phyloP scores from a whole-genome alignment of 2,888 invertebrate genomes.

The Melanchra persicariae region DNA sequence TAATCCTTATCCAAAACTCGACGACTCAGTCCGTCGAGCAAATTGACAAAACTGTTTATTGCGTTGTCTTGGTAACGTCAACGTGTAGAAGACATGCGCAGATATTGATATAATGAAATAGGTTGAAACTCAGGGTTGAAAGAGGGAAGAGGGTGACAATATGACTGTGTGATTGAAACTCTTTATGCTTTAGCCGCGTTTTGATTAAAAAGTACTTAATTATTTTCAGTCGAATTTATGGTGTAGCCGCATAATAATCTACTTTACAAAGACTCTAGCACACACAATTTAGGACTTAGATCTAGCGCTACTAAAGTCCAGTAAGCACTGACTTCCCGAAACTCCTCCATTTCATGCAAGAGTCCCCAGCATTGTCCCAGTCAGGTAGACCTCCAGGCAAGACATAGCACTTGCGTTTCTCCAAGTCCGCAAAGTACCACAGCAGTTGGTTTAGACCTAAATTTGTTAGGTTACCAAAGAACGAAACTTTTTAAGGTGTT shows the following conservation, averaged over 20 bases:
- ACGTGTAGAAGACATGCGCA: conserved; percentile 33
- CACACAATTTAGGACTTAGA: neutral
- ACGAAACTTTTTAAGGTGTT: too few species aligned
- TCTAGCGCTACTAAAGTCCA: conserved; percentile 31
- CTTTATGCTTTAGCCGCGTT: conserved; percentile 12
- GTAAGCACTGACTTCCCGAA: conserved; percentile 94
- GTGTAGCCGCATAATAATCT: neutral
- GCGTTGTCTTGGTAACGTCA: conserved; percentile 70
- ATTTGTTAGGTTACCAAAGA: neutral
- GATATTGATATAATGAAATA: neutral
- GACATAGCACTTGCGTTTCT: conserved; percentile 94
- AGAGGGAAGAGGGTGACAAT: neutral
- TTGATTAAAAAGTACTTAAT: too few species aligned
- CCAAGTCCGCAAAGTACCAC: conserved; percentile 98
- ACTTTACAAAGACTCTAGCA: conserved; percentile 2
- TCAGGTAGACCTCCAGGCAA: conserved; percentile 93
- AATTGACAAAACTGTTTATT: conserved; percentile 72
- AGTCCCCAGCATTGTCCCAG: conserved; percentile 94
- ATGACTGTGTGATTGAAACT: neutral
- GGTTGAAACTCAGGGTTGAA: too few species aligned
- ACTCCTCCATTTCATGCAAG: conserved; percentile 96
- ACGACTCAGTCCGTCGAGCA: conserved; percentile 6
- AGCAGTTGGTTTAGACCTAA: conserved; percentile 96
- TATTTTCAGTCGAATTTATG: neutral
- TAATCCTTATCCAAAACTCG: conserved; percentile 50